A percentile compares a stretch with the other conserved stretches of the same genome.
phyloP scores from a whole-genome alignment of 1,140 invertebrate species.

The Pinna nobilis region DNA sequence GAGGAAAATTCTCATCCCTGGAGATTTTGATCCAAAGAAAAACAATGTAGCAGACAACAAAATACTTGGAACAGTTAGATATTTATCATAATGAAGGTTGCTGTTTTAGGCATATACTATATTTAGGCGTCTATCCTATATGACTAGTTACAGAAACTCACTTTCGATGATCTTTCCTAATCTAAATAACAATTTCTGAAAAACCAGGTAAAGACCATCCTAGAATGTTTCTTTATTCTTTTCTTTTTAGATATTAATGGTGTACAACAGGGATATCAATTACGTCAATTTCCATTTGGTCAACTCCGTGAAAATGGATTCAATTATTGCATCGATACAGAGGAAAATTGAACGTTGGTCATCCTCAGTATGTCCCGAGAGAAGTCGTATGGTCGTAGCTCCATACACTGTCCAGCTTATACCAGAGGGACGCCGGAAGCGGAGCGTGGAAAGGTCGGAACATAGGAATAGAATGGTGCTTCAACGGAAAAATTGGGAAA shows the following conservation, averaged over 20 bases:
- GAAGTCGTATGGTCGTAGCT: constrained; percentile 41
- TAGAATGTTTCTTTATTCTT: not conserved
- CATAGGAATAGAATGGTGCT: constrained; percentile 38
- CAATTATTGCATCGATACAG: constrained; percentile 34
- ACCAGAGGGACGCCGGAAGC: constrained; percentile 1
- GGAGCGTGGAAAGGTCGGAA: constrained; percentile 41
- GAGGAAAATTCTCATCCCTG: no score
- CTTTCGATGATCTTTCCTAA: no score
- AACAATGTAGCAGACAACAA: no score
- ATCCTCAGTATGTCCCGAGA: constrained; percentile 33
- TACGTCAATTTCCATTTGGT: constrained; percentile 27
- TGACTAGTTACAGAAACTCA: not conserved
- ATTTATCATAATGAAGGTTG: not conserved
- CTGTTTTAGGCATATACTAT: not conserved
- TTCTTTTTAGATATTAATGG: constrained; percentile 48
- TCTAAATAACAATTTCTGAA: no score
- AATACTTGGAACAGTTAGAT: no score
- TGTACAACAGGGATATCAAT: constrained; percentile 46
- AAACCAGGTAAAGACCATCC: no score
- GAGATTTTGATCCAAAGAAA: no score
- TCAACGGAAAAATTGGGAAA: constrained; percentile 47
- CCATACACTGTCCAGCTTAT: constrained; percentile 38
- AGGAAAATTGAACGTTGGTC: constrained; percentile 50
- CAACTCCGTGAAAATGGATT: constrained; percentile 24
- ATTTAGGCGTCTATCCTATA: not conserved